These are phyloP conservation scores for Phasia obesa DNA, from an alignment of 2,888 invertebrate species.

Conservation along the genomic window DNA sequence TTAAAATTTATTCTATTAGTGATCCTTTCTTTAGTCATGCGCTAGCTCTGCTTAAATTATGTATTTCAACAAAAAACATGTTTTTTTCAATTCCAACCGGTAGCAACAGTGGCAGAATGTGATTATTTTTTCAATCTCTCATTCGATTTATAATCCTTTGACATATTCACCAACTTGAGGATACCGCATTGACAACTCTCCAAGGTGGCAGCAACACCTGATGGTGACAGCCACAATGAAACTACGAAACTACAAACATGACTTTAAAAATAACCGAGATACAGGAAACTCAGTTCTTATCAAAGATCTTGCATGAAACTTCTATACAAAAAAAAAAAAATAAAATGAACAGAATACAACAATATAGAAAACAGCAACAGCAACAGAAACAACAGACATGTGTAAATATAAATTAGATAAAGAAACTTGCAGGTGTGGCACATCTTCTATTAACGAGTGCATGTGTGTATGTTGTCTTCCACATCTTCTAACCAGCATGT, in stretches of 20 bases:
- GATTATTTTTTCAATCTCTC: background rate
- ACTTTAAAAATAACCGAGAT: slow-evolving; percentile 42
- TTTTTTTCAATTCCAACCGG: background rate
- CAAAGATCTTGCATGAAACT: slow-evolving; percentile 47
- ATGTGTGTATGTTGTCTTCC: background rate
- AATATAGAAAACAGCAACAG: slow-evolving; percentile 17
- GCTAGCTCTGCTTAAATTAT: background rate
- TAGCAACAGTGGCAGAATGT: slow-evolving; percentile 13
- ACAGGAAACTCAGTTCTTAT: slow-evolving; percentile 72
- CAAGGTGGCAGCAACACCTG: slow-evolving; percentile 64
- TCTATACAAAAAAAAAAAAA: slow-evolving; percentile 27
- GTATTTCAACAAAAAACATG: background rate
- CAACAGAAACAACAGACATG: slow-evolving; percentile 55
- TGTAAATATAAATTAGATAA: slow-evolving; percentile 58
- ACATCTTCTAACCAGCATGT: slow-evolving; percentile 38
- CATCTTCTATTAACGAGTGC: slow-evolving; percentile 34
- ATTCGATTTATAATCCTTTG: slow-evolving; percentile 58
- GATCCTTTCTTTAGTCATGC: background rate
- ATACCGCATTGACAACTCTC: slow-evolving; percentile 42
- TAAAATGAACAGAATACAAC: slow-evolving; percentile 4
- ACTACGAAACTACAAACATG: slow-evolving; percentile 42
- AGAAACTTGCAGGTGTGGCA: slow-evolving; percentile 66
- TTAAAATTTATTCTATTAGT: too few relatives aligned
- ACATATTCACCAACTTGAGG: slow-evolving; percentile 36
- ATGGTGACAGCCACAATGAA: slow-evolving; percentile 48